Percentiles rank a stretch among this genome's conserved stretches.
phyloP scores from a whole-genome alignment of 2,888 invertebrate genomes.

The Lepidochitona cinerea region DNA sequence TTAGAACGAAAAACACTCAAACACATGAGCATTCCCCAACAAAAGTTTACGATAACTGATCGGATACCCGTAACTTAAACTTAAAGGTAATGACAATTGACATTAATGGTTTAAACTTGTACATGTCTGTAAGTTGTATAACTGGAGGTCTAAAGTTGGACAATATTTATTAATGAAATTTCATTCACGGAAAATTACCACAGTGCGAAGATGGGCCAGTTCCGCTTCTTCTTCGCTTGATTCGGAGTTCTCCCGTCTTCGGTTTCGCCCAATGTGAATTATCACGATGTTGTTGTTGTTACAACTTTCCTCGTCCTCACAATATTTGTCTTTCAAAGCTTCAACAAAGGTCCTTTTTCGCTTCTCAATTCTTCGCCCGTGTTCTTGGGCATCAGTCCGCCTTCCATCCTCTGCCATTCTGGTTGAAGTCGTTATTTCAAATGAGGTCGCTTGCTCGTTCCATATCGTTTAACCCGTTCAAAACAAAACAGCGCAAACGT shows the following conservation, averaged over 20 bases:
- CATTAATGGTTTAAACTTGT: too few relatives aligned
- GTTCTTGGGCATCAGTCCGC: neutral
- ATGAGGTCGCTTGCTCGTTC: too few relatives aligned
- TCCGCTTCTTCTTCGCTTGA: constrained; percentile 47
- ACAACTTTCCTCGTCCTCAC: constrained; percentile 32
- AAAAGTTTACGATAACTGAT: too few relatives aligned
- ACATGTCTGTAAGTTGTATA: too few relatives aligned
- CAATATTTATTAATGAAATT: too few relatives aligned
- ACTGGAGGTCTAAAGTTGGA: too few relatives aligned
- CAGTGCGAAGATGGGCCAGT: constrained; percentile 54
- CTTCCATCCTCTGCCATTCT: neutral
- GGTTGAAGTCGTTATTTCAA: too few relatives aligned
- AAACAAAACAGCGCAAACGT: neutral
- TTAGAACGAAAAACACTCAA: too few relatives aligned
- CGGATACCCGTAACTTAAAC: too few relatives aligned
- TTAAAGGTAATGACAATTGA: too few relatives aligned
- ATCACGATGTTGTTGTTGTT: constrained; percentile 46
- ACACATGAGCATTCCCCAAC: too few relatives aligned
- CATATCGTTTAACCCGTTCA: too few relatives aligned
- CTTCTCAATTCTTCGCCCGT: neutral
- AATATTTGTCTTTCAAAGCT: constrained; percentile 56
- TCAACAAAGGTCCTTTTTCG: constrained; percentile 46
- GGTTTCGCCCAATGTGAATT: constrained; percentile 44
- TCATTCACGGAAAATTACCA: constrained; percentile 41
- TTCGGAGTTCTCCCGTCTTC: constrained; percentile 46